Percentiles rank a stretch among this genome's conserved stretches.
These are phyloP conservation scores for Notodonta dromedarius DNA, from an alignment of 2,888 invertebrate species.

Conservation along the genomic window DNA sequence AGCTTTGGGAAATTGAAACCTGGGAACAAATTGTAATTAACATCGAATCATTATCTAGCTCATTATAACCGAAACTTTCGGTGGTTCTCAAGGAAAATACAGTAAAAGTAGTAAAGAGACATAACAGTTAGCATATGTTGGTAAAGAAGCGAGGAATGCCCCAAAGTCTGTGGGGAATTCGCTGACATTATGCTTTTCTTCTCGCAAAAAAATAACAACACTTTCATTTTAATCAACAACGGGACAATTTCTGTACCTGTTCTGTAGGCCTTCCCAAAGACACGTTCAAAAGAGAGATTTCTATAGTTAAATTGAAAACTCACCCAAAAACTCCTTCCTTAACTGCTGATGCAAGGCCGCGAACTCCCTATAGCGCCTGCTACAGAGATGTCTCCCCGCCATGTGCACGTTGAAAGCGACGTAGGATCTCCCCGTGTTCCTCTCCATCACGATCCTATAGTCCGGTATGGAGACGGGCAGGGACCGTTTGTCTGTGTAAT, in stretches of 20 bases:
- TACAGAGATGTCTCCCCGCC: conserved; percentile 99
- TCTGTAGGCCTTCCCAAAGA: too few relatives aligned
- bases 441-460: conserved; percentile 93
- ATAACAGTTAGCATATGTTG: too few relatives aligned
- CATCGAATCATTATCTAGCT: neutral
- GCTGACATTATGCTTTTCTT: too few relatives aligned
- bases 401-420: conserved; percentile 99
- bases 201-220: too few relatives aligned
- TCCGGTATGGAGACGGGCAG: conserved; percentile 96
- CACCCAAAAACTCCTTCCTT: conserved; percentile 96
- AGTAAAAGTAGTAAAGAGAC: too few relatives aligned
- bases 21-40: conserved; percentile 38
- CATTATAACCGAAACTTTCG: too few relatives aligned
- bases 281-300: neutral
- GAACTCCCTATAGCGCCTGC: conserved; percentile 98
- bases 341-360: conserved; percentile 93
- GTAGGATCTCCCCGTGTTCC: conserved; percentile 94
- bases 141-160: too few relatives aligned
- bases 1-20: conserved; percentile 98
- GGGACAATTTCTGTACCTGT: too few relatives aligned
- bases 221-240: too few relatives aligned
- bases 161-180: too few relatives aligned
- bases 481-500: conserved; percentile 97
- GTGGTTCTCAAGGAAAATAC: too few relatives aligned
- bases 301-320: conserved; percentile 26